These are phyloP conservation scores for Exocentrus adspersus DNA, from an alignment of 2,888 invertebrate species.

Conservation along the genomic window DNA sequence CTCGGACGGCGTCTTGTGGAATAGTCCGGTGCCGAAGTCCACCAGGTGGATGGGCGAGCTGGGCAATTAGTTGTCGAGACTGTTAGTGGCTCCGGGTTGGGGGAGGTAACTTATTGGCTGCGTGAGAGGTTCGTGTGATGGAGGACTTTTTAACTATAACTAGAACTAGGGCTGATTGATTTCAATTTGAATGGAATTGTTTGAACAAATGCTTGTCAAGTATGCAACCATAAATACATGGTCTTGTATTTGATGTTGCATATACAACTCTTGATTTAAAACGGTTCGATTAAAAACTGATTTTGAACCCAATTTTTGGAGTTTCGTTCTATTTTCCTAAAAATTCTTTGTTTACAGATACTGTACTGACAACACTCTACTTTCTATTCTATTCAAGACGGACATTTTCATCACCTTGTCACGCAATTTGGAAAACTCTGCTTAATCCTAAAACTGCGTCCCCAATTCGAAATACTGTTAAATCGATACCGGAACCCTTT, in stretches of 20 bases:
- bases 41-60: slow-evolving; percentile 95
- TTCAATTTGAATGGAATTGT: too few species aligned
- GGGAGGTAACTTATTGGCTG: slow-evolving; percentile 11
- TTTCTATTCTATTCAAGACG: slow-evolving; percentile 2
- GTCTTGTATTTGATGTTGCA: too few species aligned
- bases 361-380: not conserved
- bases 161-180: too few species aligned
- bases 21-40: slow-evolving; percentile 94
- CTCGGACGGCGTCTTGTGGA: slow-evolving; percentile 91
- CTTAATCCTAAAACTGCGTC: slow-evolving; percentile 15
- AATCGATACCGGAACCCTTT: slow-evolving; percentile 7
- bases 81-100: slow-evolving; percentile 29
- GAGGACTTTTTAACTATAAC: too few species aligned
- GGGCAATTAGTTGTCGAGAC: slow-evolving; percentile 34
- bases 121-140: not conserved
- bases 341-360: too few species aligned
- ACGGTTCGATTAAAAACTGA: too few species aligned
- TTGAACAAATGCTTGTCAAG: too few species aligned
- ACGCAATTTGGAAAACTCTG: slow-evolving; percentile 16
- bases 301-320: too few species aligned
- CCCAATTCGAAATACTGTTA: slow-evolving; percentile 17
- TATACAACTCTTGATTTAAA: too few species aligned
- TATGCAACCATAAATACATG: too few species aligned
- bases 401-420: slow-evolving; percentile 8
- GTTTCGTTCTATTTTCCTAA: too few species aligned